A percentile compares a stretch with the other conserved stretches of the same genome.
phyloP scores from a whole-genome alignment of 1,140 invertebrate species.

The Ladona fulva region DNA sequence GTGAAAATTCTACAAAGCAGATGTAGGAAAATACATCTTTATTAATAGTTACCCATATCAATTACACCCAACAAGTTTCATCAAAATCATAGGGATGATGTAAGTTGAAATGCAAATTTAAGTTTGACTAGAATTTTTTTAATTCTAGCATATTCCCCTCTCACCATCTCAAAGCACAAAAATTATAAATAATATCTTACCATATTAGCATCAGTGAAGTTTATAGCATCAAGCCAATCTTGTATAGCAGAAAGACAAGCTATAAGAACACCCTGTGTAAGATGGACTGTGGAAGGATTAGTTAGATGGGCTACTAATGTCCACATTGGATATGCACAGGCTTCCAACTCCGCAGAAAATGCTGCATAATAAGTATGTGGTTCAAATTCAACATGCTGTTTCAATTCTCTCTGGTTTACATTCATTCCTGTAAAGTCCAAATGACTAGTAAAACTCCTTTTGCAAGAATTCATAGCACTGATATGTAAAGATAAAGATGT shows the following conservation, averaged over 20 bases:
- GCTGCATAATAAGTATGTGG: slow-evolving; percentile 94
- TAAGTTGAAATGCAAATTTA: no score
- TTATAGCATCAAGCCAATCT: slow-evolving; percentile 78
- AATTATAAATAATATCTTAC: slow-evolving; percentile 42
- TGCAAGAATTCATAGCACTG: background rate
- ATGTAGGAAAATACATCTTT: no score
- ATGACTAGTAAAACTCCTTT: background rate
- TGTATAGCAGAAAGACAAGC: slow-evolving; percentile 66
- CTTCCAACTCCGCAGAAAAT: slow-evolving; percentile 92
- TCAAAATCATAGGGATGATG: no score
- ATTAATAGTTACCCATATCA: no score
- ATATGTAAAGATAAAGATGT: background rate
- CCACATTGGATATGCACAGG: slow-evolving; percentile 95
- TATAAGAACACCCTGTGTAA: slow-evolving; percentile 63
- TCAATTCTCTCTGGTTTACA: slow-evolving; percentile 81
- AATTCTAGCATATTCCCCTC: no score
- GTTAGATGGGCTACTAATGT: slow-evolving; percentile 80
- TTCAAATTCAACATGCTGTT: slow-evolving; percentile 92
- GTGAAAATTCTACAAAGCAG: no score
- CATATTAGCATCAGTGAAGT: slow-evolving; percentile 57
- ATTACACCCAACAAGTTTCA: no score
- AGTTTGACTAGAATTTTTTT: no score
- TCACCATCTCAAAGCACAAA: no score
- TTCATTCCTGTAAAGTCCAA: slow-evolving; percentile 69
- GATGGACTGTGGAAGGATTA: slow-evolving; percentile 55